These are phyloP conservation scores for Charanyca ferruginea DNA, from an alignment of 2,888 invertebrate genomes.

Conservation along the genomic window DNA sequence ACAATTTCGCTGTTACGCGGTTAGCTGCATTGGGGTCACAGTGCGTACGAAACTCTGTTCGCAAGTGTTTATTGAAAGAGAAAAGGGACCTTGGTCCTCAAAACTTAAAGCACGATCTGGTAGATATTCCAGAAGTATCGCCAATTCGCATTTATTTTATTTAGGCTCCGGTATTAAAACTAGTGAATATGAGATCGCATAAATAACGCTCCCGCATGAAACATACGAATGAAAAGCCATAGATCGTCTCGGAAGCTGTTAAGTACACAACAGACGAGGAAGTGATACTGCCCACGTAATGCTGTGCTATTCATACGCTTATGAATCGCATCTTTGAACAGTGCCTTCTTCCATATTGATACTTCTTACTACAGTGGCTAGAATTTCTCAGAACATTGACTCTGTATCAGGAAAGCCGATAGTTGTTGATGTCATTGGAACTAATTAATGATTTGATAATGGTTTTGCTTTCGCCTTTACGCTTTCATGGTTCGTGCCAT, in stretches of 20 bases:
- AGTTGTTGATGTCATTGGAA: conserved; percentile 73
- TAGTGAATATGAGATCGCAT: conserved; percentile 2
- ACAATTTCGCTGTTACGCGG: conserved; percentile 68
- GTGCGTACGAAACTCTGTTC: conserved; percentile 69
- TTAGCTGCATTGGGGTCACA: conserved; percentile 72
- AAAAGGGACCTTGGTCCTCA: conserved; percentile 43
- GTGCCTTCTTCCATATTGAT: conserved; percentile 4
- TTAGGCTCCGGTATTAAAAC: neutral
- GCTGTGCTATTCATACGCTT: conserved; percentile 23
- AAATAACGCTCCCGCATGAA: neutral
- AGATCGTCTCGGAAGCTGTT: neutral
- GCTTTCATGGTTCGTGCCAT: conserved; percentile 72
- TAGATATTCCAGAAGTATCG: neutral
- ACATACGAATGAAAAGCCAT: neutral
- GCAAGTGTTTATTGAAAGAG: conserved; percentile 34
- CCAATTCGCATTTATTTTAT: neutral
- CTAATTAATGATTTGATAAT: conserved; percentile 71
- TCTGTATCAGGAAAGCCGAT: conserved; percentile 53
- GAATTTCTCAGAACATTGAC: conserved; percentile 44
- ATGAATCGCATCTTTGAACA: conserved; percentile 33
- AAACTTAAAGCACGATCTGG: conserved; percentile 15
- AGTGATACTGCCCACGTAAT: conserved; percentile 23
- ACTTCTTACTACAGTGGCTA: conserved; percentile 32
- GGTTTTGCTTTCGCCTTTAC: conserved; percentile 74
- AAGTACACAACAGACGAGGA: conserved; percentile 21